Percentiles rank a stretch among this genome's conserved stretches.
Evolutionary conservation across 2,113 vertebrate species (phyloP).

Genomic region (Chiloscyllium plagiosum): DNA sequence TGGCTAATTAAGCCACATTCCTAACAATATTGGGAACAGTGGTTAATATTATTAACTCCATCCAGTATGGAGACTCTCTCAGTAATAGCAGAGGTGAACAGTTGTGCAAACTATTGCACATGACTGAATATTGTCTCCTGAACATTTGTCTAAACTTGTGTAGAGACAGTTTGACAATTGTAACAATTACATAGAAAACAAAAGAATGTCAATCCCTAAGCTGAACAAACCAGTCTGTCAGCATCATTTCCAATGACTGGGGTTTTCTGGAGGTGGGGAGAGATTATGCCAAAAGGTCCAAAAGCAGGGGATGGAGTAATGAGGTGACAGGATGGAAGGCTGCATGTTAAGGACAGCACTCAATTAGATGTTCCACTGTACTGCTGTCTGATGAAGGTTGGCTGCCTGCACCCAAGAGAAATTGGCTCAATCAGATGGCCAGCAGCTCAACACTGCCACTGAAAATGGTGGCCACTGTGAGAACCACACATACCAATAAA

Average conservation of each 20-base stretch:
- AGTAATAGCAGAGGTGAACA: background rate
- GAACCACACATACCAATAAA: background rate
- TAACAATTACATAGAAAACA: background rate
- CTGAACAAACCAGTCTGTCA: constrained; percentile 13
- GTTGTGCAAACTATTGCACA: background rate
- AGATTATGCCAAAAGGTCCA: no score
- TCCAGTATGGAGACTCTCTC: background rate
- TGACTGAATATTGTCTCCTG: background rate
- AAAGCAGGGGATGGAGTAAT: no score
- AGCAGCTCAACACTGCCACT: background rate
- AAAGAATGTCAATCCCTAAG: background rate
- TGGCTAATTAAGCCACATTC: background rate
- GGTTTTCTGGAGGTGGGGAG: background rate
- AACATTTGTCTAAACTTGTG: background rate
- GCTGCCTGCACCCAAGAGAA: background rate
- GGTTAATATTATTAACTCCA: background rate
- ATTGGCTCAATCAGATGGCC: background rate
- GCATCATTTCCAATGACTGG: background rate
- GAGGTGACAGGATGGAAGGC: background rate
- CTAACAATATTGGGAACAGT: background rate
- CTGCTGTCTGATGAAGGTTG: background rate
- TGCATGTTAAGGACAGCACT: background rate
- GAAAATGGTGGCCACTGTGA: background rate
- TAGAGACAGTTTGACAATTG: background rate
- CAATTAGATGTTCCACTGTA: background rate